Percentiles rank a stretch among this genome's conserved stretches.
These are phyloP conservation scores for Ciconia stormi DNA, from an alignment of 2,113 vertebrate species.

Conservation along the genomic window DNA sequence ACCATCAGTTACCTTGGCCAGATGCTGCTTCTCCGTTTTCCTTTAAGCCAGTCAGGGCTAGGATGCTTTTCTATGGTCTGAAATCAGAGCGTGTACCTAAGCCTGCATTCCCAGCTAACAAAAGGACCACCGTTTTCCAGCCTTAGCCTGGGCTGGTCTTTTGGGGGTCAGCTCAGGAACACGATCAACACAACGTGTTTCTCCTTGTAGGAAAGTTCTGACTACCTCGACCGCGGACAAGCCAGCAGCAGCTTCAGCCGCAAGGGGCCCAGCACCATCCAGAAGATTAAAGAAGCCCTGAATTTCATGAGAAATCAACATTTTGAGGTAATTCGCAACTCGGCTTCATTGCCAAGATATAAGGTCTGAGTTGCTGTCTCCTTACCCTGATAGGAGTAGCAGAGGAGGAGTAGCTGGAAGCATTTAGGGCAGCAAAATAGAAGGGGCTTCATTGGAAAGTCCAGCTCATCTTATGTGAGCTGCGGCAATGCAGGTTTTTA, in stretches of 20 bases:
- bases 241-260: slow-evolving; percentile 89
- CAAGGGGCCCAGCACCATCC: slow-evolving; percentile 95
- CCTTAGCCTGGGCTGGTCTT: background rate
- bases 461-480: background rate
- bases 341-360: background rate
- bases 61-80: background rate
- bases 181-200: background rate
- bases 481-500: background rate
- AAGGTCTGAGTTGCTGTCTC: background rate
- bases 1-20: background rate
- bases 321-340: slow-evolving; percentile 84
- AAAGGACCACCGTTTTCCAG: background rate
- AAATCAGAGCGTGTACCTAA: background rate
- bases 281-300: slow-evolving; percentile 96
- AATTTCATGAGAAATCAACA: slow-evolving; percentile 99
- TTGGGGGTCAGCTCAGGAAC: background rate
- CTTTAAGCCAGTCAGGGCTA: background rate
- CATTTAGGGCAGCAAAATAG: background rate
- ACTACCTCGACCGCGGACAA: slow-evolving; percentile 92
- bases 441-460: background rate
- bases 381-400: background rate
- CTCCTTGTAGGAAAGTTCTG: slow-evolving; percentile 85
- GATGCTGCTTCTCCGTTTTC: background rate
- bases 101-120: background rate
- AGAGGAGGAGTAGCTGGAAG: background rate